Conservation (phyloP, 2,888 invertebrate species). For the Volucella bombylans region DNA sequence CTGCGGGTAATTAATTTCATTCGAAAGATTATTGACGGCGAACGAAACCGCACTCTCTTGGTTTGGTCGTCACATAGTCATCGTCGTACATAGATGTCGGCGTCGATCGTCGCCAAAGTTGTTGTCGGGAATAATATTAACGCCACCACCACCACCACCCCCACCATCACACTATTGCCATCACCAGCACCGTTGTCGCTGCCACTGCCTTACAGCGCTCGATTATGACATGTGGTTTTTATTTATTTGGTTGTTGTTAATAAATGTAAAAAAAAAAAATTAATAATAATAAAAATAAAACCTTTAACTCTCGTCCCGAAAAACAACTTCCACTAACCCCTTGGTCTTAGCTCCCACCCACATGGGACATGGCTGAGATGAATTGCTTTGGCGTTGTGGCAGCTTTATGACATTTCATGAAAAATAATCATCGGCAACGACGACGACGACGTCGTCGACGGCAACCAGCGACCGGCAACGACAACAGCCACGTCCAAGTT, state of each 20-base stretch:
- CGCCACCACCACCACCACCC: slow-evolving; percentile 42
- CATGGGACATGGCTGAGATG: slow-evolving; percentile 66
- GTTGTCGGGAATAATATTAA: slow-evolving; percentile 46
- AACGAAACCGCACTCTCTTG: slow-evolving; percentile 67
- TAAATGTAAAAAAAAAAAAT: background rate
- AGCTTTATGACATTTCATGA: slow-evolving; percentile 72
- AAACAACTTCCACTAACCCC: slow-evolving; percentile 65
- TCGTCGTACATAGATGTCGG: background rate
- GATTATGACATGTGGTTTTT: slow-evolving; percentile 73
- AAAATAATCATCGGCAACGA: slow-evolving; percentile 69
- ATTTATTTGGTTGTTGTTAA: slow-evolving; percentile 70
- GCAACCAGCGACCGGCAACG: slow-evolving; percentile 6
- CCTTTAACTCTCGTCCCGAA: slow-evolving; percentile 63
- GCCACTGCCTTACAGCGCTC: slow-evolving; percentile 54
- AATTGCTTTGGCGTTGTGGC: slow-evolving; percentile 70
- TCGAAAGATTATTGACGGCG: slow-evolving; percentile 73
- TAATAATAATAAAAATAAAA: background rate
- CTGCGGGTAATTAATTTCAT: slow-evolving; percentile 74
- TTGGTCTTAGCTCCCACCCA: slow-evolving; percentile 60
- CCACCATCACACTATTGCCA: slow-evolving; percentile 17
- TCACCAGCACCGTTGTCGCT: background rate
- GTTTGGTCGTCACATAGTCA: slow-evolving; percentile 28
- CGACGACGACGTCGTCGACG: slow-evolving; percentile 22
- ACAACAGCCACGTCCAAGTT: slow-evolving; percentile 49
- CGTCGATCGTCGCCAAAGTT: no score